A percentile compares a stretch with the other conserved stretches of the same genome.
These are phyloP conservation scores for Myotis daubentonii DNA, from an alignment of 2,797 vertebrate species.

Conservation along the genomic window DNA sequence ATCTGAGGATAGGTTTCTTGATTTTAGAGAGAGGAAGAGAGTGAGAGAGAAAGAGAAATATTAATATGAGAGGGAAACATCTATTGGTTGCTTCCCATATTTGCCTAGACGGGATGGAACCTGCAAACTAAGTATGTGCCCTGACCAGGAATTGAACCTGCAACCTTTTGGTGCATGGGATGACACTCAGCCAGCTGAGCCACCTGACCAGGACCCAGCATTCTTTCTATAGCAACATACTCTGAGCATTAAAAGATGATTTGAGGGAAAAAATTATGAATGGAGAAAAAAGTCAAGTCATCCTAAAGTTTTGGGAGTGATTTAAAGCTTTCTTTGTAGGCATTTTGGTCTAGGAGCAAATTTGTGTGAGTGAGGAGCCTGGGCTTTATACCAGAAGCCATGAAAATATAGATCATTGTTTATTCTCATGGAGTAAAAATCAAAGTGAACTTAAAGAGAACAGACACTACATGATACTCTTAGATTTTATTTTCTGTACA, in stretches of 20 bases:
- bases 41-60: too few species aligned
- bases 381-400: background rate
- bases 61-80: too few species aligned
- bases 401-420: conserved; percentile 20
- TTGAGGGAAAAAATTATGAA: background rate
- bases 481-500: conserved; percentile 54
- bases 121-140: too few species aligned
- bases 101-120: too few species aligned
- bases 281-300: background rate
- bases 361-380: conserved; percentile 19
- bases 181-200: too few species aligned
- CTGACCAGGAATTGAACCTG: too few species aligned
- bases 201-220: background rate
- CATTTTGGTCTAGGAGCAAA: conserved; percentile 15
- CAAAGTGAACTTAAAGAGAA: conserved; percentile 44
- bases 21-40: too few species aligned
- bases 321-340: conserved; percentile 40
- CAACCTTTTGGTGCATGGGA: too few species aligned
- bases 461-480: background rate
- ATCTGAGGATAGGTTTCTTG: too few species aligned
- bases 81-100: too few species aligned
- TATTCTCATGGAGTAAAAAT: background rate
- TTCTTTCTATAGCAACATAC: background rate
- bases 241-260: background rate
- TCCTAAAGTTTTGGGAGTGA: conserved; percentile 4